Evolutionary conservation across 2,888 invertebrate genomes (phyloP).

Genomic region (Drosophila testacea): DNA sequence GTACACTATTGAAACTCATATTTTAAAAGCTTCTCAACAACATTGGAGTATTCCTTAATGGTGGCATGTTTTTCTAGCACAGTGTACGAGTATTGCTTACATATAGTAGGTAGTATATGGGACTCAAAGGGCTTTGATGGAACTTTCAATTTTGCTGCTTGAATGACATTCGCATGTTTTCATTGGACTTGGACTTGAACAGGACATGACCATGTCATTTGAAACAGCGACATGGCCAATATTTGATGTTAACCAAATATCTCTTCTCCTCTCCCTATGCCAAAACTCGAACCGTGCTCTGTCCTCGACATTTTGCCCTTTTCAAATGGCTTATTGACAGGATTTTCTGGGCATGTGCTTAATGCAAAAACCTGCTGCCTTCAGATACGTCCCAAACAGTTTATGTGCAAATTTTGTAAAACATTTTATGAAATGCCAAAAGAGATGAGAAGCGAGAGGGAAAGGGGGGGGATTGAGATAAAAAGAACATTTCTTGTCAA

Average conservation of each 20-base stretch:
- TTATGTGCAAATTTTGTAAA: conserved; percentile 39
- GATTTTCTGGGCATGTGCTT: conserved; percentile 45
- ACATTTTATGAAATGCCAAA: conserved; percentile 57
- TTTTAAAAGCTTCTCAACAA: not conserved
- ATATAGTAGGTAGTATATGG: not conserved
- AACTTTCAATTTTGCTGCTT: conserved; percentile 39
- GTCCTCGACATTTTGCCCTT: conserved; percentile 40
- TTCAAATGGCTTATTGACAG: conserved; percentile 46
- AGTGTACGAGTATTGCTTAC: too few relatives aligned
- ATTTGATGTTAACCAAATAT: conserved; percentile 30
- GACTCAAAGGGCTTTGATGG: conserved; percentile 33
- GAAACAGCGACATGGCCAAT: conserved; percentile 37
- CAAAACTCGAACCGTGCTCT: not conserved
- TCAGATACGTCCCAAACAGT: conserved; percentile 33
- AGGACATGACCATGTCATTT: conserved; percentile 38
- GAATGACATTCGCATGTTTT: conserved; percentile 3
- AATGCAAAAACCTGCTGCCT: conserved; percentile 39
- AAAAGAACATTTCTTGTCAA: conserved; percentile 43
- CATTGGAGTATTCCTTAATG: not conserved
- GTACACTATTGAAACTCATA: not conserved
- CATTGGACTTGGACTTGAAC: conserved; percentile 16
- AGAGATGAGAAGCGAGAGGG: too few relatives aligned
- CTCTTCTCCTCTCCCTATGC: not conserved
- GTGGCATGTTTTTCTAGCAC: not conserved
- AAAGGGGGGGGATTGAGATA: too few relatives aligned